Base-by-base conservation (phyloP, 1,140 invertebrate species). In the Andrena cerasifolii region DNA sequence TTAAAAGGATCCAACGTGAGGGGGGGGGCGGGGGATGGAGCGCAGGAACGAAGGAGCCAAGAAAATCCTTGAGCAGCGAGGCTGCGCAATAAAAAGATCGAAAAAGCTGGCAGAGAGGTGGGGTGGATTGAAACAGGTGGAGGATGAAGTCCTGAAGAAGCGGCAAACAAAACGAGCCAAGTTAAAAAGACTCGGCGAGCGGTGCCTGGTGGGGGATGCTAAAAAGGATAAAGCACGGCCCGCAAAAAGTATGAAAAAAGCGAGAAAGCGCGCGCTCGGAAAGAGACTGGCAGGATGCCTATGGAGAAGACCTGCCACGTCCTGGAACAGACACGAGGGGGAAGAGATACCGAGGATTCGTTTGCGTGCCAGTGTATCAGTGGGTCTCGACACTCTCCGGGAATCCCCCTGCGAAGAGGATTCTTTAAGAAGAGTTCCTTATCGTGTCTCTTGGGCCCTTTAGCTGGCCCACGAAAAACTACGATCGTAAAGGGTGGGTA, bases 41-140 rank as follows among this genome's bases (percentile, higher is more conserved):
- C 18, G 12, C 36, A n/a, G 26, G 28, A 31, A 47, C 70, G 53
- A 49, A 67, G 16, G n/a, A 40, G 43, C 43, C 3, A 18, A 65
- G 65, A 51, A 76, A 68, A 59, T 76, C 53, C 63, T 76, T 2
- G 53, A 68, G 33, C 0, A 40, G 43, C 1, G 14, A 28, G 45
- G 1, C n/a, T 4, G 59, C 24, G 61, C 26, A 31, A 53, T 56
- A 74, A 74, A 66, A 56, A 18, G 49, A 54, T 43, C 26, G 61
- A n/a, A 24, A 28, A 40, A 54, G 24, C 16, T 36, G 31, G 24
- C 14, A 3, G 47, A n/a, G n/a, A n/a, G n/a, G n/a, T n/a, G 45
- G 53, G 24, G 62, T 66, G 63, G 73, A 83, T 77, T 47, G 71
- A 73, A 84, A 79, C 71, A 68, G 76, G 76, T 70, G 65, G 65